Evolutionary conservation across 2,797 vertebrate genomes (phyloP).

Genomic region (Artibeus lituratus): DNA sequence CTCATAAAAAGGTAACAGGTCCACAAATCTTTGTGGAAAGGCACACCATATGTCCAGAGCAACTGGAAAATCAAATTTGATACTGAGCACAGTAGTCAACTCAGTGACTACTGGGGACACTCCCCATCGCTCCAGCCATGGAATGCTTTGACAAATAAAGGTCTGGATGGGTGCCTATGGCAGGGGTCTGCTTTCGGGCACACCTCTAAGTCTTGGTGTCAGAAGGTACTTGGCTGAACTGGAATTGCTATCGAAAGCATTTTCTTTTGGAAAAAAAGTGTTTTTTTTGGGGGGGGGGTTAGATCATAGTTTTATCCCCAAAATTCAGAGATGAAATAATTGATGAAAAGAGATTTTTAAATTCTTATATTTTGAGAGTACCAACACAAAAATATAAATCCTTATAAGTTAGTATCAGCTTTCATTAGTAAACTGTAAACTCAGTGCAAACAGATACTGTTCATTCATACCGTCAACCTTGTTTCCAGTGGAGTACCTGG

Average conservation of each 20-base stretch:
- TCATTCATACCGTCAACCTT: neutral
- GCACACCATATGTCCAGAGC: neutral
- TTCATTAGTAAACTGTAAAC: neutral
- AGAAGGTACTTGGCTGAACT: neutral
- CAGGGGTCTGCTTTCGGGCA: neutral
- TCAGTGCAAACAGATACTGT: neutral
- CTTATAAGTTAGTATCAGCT: neutral
- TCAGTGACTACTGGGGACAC: neutral
- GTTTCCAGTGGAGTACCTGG: neutral
- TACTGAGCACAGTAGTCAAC: neutral
- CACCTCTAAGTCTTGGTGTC: neutral
- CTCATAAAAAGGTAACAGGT: constrained; percentile 39
- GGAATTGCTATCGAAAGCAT: neutral
- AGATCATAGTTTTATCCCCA: neutral
- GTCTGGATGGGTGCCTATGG: neutral
- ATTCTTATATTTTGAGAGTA: neutral
- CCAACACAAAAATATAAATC: neutral
- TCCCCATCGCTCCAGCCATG: neutral
- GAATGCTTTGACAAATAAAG: neutral
- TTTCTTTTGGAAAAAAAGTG: neutral
- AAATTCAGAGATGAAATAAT: neutral
- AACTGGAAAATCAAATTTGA: neutral
- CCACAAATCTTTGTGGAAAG: neutral
- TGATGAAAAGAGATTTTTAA: neutral
- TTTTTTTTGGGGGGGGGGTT: neutral